Base-by-base conservation (phyloP, 1,140 invertebrate genomes). In the Drosophila nasuta region DNA sequence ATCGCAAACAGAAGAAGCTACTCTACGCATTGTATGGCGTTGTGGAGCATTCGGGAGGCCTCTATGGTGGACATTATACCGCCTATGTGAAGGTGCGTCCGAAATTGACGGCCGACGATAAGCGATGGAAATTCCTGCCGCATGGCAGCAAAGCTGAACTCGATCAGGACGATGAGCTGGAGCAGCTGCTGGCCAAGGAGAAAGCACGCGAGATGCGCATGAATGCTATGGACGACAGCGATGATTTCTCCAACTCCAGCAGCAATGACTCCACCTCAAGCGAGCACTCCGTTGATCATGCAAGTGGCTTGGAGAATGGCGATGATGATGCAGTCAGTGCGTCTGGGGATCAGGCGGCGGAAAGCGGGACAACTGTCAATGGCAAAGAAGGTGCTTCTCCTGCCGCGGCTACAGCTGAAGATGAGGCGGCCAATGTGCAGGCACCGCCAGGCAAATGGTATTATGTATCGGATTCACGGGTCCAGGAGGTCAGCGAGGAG, bases 1-100 rank as follows among this genome's bases (percentile, higher is more conserved):
- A 93, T 64, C 92, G 93, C 25, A 95, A 94, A 25, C 95, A 96
- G 89, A 94, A 93, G 56, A 93, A 96, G 91, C 93, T 98, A 6
- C 91, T 97, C 17, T 99, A 99, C 93, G 96, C 97, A 0, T 93
- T 99, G 15, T 99, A 98, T 90, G 98, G 98, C 3, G 95, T 99
- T 5, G 98, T 99, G 11, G 97, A 98, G 90, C 98, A 99, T 91
- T 96, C 96, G 66, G 98, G 98, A 2, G 95, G 95, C 11, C 95
- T 99, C 74, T 95, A 96, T 81, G 96, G 97, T 54, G 98, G 98
- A 3, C 98, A 99, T 93, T 99, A 99, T 91, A 96, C 98, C n/a
- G 97, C 98, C 5, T 99, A 98, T 90, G 97, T 97, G 1, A 97
- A 97, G 93, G 96, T 97, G 77, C 77, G 92, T 41, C 79, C 93